Base-by-base conservation (phyloP, 92 coral and sea anemone genomes). In the Palythoa grandiflora region DNA sequence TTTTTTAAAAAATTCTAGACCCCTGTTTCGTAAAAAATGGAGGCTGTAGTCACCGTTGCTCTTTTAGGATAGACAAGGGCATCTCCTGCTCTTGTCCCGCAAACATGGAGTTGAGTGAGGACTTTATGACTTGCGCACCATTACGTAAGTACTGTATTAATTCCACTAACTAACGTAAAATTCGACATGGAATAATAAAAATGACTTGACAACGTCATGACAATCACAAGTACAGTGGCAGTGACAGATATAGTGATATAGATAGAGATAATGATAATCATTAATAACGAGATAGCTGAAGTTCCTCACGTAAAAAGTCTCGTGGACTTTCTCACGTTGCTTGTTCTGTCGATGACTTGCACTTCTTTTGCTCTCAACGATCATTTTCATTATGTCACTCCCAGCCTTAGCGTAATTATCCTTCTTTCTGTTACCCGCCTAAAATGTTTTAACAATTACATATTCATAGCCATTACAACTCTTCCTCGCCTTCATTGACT, bases 31-130 rank as follows among this genome's bases (percentile, higher is more conserved):
- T 83, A 9, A 81, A 86, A 80, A 94, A 94, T 38, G 98, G 99
- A 60, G 96, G 95, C 11, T 97, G 99, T 77, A 97, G 99, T 77
- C 96, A 97, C 90, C 47, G 53, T 7, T 97, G 99, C 47, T 68
- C 89, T 0, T 86, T 78, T 54, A 66, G 84, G 38, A 38, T 87
- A 21, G 78, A 68, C 48, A 91, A 94, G 75, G 83, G 89, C 40
- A 78, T 84, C 28, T 59, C 55, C 19, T 97, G 99, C 53, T 88
- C 94, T 16, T 97, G 99, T 71, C 98, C 98, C 6, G 35, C 37
- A 6, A 19, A 63, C 51, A 90, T 92, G 95, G 80, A 91, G 57
- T 93, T 97, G 36, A 73, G 75, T 71, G 79, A 61, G 28, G 98
- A 97, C 89, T 84, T 85, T 38, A 93, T 86, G 88, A 95, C 87